These are phyloP conservation scores for Squalus acanthias DNA, from an alignment of 2,797 vertebrate genomes.

Conservation along the genomic window DNA sequence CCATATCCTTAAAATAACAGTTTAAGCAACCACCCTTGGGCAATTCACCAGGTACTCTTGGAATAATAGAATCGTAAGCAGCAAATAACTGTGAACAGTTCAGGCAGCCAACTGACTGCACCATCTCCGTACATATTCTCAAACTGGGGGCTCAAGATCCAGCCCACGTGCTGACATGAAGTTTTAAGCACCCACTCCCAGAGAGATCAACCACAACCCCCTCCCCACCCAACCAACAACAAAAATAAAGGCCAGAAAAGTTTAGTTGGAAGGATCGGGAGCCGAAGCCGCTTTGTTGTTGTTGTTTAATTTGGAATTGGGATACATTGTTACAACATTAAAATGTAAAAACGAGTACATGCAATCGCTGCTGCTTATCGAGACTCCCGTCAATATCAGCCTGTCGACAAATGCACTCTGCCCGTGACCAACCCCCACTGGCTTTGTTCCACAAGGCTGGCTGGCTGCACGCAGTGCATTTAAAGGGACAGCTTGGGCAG, in stretches of 20 bases:
- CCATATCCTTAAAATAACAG: background rate
- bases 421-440: background rate
- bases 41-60: background rate
- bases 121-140: background rate
- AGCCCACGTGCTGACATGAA: background rate
- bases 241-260: background rate
- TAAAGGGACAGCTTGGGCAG: background rate
- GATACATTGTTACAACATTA: background rate
- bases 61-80: background rate
- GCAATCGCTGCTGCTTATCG: background rate
- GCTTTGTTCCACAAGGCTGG: constrained; percentile 5
- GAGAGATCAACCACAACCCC: background rate
- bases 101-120: background rate
- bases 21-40: background rate
- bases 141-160: background rate
- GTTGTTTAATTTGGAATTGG: background rate
- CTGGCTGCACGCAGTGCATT: background rate
- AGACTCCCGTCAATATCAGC: background rate
- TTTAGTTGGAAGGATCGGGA: background rate
- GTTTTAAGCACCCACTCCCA: background rate
- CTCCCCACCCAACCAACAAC: background rate
- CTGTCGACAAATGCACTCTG: background rate
- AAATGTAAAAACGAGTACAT: background rate
- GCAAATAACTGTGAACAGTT: background rate
- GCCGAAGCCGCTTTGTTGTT: too few relatives aligned